Percentiles rank a stretch among this genome's conserved stretches.
Conservation (phyloP, 2,888 invertebrate species). For the Nasonia oneida region DNA sequence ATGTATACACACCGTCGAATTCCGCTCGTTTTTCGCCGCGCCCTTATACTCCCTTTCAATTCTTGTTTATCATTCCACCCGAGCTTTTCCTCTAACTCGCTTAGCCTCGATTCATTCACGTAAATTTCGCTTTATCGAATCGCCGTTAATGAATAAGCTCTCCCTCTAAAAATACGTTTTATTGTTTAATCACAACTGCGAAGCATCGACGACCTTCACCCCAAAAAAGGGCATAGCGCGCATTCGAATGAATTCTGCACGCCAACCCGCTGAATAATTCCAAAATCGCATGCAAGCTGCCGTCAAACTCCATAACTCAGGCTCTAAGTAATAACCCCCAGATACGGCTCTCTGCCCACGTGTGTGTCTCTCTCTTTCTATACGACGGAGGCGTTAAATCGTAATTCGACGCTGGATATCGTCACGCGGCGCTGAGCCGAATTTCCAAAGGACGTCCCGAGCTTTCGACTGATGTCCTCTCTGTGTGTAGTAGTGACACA, state of each 20-base stretch:
- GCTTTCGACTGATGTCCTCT: background rate
- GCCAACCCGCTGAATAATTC: conserved; percentile 45
- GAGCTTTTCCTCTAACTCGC: background rate
- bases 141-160: no score
- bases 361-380: background rate
- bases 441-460: background rate
- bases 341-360: background rate
- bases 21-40: background rate
- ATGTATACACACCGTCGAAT: background rate
- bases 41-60: background rate
- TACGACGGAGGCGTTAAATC: background rate
- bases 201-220: background rate
- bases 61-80: background rate
- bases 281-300: conserved; percentile 19
- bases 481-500: background rate
- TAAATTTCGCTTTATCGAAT: background rate
- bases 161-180: background rate
- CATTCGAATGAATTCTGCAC: background rate
- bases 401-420: background rate
- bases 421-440: background rate
- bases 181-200: background rate
- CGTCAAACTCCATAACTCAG: conserved; percentile 3
- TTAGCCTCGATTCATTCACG: background rate
- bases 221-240: background rate
- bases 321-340: background rate